A percentile compares a stretch with the other conserved stretches of the same genome.
Conservation (phyloP, 2,888 invertebrate species). For the Quadroppia sp. region DNA sequence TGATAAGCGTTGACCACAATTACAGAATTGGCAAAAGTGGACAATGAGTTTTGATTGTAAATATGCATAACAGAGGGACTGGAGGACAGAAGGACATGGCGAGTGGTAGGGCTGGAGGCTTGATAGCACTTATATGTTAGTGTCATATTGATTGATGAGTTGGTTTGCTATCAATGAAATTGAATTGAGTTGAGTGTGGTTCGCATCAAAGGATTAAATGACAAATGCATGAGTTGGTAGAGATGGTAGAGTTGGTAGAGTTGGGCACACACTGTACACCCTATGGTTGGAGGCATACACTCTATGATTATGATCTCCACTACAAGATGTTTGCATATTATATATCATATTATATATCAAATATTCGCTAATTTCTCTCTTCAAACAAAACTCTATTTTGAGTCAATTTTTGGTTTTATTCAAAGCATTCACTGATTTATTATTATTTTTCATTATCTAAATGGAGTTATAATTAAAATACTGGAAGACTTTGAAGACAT, state of each 20-base stretch:
- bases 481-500: not conserved
- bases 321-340: conserved; percentile 20
- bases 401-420: not conserved
- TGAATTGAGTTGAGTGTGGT: conserved; percentile 29
- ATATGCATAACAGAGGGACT: conserved; percentile 19
- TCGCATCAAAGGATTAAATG: conserved; percentile 32
- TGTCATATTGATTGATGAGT: conserved; percentile 27
- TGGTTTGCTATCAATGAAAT: conserved; percentile 27
- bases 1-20: conserved; percentile 13
- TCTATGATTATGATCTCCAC: conserved; percentile 9
- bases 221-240: conserved; percentile 21
- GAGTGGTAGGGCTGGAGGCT: not conserved
- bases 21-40: conserved; percentile 15
- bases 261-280: too few relatives aligned
- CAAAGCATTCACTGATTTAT: not conserved
- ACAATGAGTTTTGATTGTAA: conserved; percentile 7
- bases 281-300: not conserved
- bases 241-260: not conserved
- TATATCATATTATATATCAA: not conserved
- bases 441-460: conserved; percentile 31
- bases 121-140: not conserved
- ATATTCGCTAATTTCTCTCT: conserved; percentile 17
- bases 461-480: conserved; percentile 14
- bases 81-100: not conserved
- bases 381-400: not conserved